These are phyloP conservation scores for Labeo calbasu DNA, from an alignment of 2,797 vertebrate species.

Conservation along the genomic window DNA sequence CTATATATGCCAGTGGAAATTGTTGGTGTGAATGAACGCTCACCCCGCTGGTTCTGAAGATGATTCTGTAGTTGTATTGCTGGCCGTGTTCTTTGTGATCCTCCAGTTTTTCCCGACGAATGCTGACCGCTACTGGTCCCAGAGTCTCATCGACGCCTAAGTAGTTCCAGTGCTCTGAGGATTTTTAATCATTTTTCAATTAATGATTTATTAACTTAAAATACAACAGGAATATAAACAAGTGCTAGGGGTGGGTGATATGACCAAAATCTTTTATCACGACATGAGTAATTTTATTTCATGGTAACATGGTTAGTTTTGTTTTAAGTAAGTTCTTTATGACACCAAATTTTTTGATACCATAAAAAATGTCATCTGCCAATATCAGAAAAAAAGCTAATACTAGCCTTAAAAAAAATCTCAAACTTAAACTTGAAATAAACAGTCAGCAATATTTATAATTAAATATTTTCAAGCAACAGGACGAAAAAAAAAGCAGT, in stretches of 20 bases:
- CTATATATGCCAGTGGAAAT: conserved; percentile 8
- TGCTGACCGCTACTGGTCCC: conserved; percentile 95
- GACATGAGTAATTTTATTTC: too few relatives aligned
- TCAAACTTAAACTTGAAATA: too few relatives aligned
- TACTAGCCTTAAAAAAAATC: too few relatives aligned
- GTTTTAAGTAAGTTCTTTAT: too few relatives aligned
- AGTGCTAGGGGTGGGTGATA: background rate
- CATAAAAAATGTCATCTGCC: too few relatives aligned
- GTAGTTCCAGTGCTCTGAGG: conserved; percentile 97
- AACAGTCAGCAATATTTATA: too few relatives aligned
- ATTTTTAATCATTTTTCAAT: background rate
- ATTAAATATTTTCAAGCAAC: too few relatives aligned
- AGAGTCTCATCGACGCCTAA: conserved; percentile 96
- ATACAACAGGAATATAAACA: background rate
- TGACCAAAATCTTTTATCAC: too few relatives aligned
- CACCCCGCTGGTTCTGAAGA: conserved; percentile 98
- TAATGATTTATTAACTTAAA: background rate
- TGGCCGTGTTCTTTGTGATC: conserved; percentile 96
- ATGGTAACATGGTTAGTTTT: too few relatives aligned
- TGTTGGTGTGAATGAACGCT: conserved; percentile 53
- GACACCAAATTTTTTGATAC: too few relatives aligned
- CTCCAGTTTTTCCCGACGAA: conserved; percentile 95
- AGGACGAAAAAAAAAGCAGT: too few relatives aligned
- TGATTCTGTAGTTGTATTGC: conserved; percentile 95
- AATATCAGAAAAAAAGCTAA: too few relatives aligned